These are phyloP conservation scores for Notarius quadriscutis DNA, from an alignment of 2,113 vertebrate species.

Conservation along the genomic window DNA sequence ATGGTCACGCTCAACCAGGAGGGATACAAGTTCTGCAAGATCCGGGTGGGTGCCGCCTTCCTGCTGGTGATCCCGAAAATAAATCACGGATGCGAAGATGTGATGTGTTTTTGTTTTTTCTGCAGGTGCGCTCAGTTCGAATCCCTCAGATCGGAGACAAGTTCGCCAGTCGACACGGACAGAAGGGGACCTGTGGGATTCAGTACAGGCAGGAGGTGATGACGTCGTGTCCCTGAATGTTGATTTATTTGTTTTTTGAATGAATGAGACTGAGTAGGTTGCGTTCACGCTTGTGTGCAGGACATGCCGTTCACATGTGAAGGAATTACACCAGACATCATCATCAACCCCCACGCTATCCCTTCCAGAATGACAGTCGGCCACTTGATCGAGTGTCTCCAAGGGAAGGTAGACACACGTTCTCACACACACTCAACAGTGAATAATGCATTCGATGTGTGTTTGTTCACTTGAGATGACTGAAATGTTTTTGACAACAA, in stretches of 20 bases:
- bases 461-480: too few species aligned
- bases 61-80: accelerated
- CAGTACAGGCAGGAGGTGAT: slow-evolving; percentile 97
- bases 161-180: slow-evolving; percentile 96
- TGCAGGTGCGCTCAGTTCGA: slow-evolving; percentile 92
- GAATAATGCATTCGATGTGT: not conserved
- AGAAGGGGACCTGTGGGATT: slow-evolving; percentile 98
- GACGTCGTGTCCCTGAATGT: too few species aligned
- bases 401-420: slow-evolving; percentile 86
- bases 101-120: not conserved
- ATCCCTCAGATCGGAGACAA: slow-evolving; percentile 99
- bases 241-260: too few species aligned
- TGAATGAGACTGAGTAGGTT: too few species aligned
- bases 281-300: slow-evolving; percentile 62
- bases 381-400: slow-evolving; percentile 97
- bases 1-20: slow-evolving; percentile 99
- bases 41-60: slow-evolving; percentile 80
- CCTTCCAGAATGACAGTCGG: slow-evolving; percentile 98
- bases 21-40: slow-evolving; percentile 99
- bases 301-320: slow-evolving; percentile 99
- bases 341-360: slow-evolving; percentile 98
- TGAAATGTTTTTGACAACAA: slow-evolving; percentile 50
- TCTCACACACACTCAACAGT: not conserved
- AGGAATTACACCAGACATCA: slow-evolving; percentile 97
- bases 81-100: not conserved